Base-by-base conservation (phyloP, 2,888 invertebrate genomes). In the Harmothoe impar region DNA sequence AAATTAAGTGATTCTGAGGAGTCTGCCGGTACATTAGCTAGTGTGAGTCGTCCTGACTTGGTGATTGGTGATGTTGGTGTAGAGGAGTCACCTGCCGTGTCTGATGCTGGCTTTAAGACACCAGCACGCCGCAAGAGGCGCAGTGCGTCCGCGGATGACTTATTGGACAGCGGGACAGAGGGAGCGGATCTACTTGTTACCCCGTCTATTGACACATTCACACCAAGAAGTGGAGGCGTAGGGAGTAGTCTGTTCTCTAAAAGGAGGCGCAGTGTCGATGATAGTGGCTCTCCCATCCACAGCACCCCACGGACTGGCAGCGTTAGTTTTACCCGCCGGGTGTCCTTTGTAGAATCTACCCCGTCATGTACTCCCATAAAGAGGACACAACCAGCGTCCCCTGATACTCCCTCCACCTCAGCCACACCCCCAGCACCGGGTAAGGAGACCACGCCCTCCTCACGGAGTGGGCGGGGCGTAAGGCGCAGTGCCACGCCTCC, bases 401-500 rank as follows among this genome's bases (percentile, higher is more conserved):
- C 81, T 15, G 81, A 81, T 23, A 81, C 81, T 12, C 81, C 81
- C 81, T 81, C 81, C 33, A 35, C 81, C 43, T 81, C 43, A 17
- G 0, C 20, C 0, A 81, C 15, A 43, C 81, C 81, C 81, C n/a
- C 81, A 17, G 17, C 43, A 29, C 29, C 15, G 15, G 7, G 20
- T 23, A 84, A 20, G 25, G 33, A 29, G 43, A 43, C 52, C 86
- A 52, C 86, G 86, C 86, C 86, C 54, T 17, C 86, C 52, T 20
- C 86, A 17, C 29, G 0, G 29, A 54, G 23, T 10, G 31, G 54
- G 56, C 25, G 54, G 86, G 52, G 54, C 25, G 5, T 86, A 15
- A 10, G 0, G 29, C 86, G 86, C 29, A 86, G 86, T 56, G 52
- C 86, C 86, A 86, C 86, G 54, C 86, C 86, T 29, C 86, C 86